Conservation (phyloP, 1,140 invertebrate genomes). For the Phthorimaea operculella region DNA sequence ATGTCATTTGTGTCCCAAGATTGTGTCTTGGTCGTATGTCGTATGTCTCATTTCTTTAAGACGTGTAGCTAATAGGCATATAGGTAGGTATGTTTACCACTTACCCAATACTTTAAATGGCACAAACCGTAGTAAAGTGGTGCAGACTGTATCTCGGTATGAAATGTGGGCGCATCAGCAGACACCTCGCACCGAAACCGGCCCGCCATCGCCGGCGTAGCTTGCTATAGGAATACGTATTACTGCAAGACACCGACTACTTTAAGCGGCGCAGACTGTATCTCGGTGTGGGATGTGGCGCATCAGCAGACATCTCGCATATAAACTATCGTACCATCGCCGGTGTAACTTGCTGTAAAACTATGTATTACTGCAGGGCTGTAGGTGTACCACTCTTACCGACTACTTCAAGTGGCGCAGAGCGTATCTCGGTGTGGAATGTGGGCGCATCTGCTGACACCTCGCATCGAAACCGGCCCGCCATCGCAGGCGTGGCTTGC, state of each 20-base stretch:
- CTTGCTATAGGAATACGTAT: conserved; percentile 66
- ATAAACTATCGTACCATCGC: conserved; percentile 70
- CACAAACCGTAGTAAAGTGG: conserved; percentile 67
- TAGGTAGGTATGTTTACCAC: too few species aligned
- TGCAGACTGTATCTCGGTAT: conserved; percentile 69
- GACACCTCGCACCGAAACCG: conserved; percentile 73
- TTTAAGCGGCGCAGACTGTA: conserved; percentile 67
- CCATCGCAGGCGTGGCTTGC: conserved; percentile 66
- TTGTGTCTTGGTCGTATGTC: too few species aligned
- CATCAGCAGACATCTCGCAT: conserved; percentile 73
- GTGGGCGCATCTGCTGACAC: conserved; percentile 72
- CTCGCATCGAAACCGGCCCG: conserved; percentile 72
- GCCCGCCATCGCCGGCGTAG: conserved; percentile 68
- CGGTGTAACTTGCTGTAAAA: conserved; percentile 65
- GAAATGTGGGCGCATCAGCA: conserved; percentile 71
- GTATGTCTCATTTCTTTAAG: too few species aligned
- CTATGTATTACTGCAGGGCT: too few species aligned
- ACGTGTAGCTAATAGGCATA: too few species aligned
- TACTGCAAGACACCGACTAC: too few species aligned
- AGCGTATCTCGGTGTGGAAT: conserved; percentile 71
- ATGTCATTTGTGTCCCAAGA: too few species aligned
- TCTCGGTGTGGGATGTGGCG: conserved; percentile 71
- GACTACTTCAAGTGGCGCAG: conserved; percentile 68
- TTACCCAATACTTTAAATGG: conserved; percentile 67
- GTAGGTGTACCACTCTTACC: conserved; percentile 27